Base-by-base conservation (phyloP, 2,797 vertebrate genomes). In the Xiphorhynchus erythropygius region DNA sequence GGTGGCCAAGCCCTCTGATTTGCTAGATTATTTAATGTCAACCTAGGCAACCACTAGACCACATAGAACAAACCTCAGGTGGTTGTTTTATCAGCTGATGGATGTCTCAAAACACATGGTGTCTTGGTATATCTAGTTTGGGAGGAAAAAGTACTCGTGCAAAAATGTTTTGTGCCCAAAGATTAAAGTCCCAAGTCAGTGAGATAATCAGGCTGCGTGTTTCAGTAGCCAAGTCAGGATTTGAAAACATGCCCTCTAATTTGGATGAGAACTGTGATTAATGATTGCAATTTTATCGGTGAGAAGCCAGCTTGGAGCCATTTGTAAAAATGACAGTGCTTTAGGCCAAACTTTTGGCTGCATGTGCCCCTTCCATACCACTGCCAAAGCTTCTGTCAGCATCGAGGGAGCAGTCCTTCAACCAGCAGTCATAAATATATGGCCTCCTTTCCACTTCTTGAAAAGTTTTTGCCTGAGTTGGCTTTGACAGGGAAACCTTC, bases 291-390 rank as follows among this genome's bases (percentile, higher is more conserved):
- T 95, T 83, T 93, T 84, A 91, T 91, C 92, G 82, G 49, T 4
- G 6, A 89, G 78, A 86, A 93, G 59, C 18, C 75, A 90, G 42
- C 70, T 92, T 90, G 67, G 52, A 95, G 69, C 63, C 55, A 88
- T 96, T 92, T 95, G 80, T 95, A 94, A 93, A 95, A 86, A 83
- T 88, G 87, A 81, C 89, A 95, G 84, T 63, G 69, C 55, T 74
- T 90, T 82, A 82, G 79, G 50, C 59, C 33, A 84, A 39, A 7
- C 56, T 44, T 94, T 83, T 67, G 49, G 75, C 65, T 93, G 41
- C 69, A 86, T 63, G 46, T 70, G 41, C 46, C 68, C 35, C 39
- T 87, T 91, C 68, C 24, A 10, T 17, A 71, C 68, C 32, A 71
- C 21, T 12, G 3, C 13, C n/a, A 32, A n/a, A 47, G 59, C 0